Conservation (phyloP, 2,113 vertebrate genomes). For the Aphyosemion australe region DNA sequence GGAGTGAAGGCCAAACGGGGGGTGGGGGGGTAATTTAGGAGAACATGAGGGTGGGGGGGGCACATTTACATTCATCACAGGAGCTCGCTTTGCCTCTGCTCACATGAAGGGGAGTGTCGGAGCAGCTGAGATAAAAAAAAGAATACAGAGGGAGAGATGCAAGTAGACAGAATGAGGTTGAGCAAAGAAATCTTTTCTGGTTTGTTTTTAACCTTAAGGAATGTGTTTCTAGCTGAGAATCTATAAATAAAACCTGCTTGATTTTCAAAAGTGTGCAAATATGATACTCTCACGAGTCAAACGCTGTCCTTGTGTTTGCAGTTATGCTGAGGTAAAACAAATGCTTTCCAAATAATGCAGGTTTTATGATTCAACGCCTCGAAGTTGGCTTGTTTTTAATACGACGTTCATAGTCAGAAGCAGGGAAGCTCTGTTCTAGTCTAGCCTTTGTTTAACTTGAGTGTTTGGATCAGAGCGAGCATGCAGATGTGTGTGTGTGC, state of each 20-base stretch:
- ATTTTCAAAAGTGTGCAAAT: constrained; percentile 30
- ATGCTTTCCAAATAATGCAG: neutral
- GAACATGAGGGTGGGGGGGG: constrained; percentile 60
- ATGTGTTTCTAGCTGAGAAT: constrained; percentile 19
- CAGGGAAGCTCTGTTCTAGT: no score
- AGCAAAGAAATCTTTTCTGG: constrained; percentile 52
- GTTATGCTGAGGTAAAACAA: neutral
- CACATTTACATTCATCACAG: constrained; percentile 73
- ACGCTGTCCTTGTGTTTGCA: constrained; percentile 1
- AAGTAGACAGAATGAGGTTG: constrained; percentile 74
- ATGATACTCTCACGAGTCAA: constrained; percentile 16
- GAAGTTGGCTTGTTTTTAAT: neutral
- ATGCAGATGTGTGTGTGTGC: no score
- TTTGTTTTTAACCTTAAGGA: constrained; percentile 32
- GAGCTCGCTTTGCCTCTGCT: constrained; percentile 57
- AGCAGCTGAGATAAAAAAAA: constrained; percentile 40
- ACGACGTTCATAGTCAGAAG: no score
- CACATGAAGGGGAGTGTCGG: constrained; percentile 34
- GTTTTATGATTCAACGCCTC: neutral
- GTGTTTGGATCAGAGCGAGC: no score
- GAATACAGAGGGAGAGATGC: constrained; percentile 38
- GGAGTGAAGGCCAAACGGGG: constrained; percentile 12
- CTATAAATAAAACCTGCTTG: constrained; percentile 2
- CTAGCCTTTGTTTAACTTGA: no score
- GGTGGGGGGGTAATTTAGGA: constrained; percentile 52